Percentiles rank a stretch among this genome's conserved stretches.
These are phyloP conservation scores for Zosterops pallidus DNA, from an alignment of 2,113 vertebrate genomes.

Conservation along the genomic window DNA sequence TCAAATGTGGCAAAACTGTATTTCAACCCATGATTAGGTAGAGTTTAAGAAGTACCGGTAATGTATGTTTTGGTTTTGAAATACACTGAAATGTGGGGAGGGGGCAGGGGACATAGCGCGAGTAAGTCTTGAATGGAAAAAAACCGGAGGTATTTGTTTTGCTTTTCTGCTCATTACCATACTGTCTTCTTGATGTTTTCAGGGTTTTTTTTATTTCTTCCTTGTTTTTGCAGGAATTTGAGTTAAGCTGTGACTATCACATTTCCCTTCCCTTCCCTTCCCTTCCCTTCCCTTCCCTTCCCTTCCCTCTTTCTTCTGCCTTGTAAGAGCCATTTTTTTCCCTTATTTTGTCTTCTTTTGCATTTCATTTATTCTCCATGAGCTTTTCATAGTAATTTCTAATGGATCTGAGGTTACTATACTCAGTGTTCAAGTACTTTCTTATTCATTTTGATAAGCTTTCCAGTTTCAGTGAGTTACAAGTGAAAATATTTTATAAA, in stretches of 20 bases:
- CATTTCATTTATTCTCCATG: not conserved
- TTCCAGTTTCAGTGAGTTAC: not conserved
- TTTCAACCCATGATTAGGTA: not conserved
- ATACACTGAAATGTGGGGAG: accelerated
- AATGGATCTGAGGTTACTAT: not conserved
- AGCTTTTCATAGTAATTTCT: not conserved
- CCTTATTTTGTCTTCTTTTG: not conserved
- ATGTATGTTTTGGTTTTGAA: not conserved
- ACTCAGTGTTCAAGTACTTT: not conserved
- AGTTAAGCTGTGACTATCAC: not conserved
- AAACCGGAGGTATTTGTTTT: not conserved
- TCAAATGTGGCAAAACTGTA: not conserved
- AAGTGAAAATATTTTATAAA: not conserved
- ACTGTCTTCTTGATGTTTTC: not conserved
- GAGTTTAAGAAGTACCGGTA: not conserved
- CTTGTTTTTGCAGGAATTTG: not conserved
- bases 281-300: too few relatives aligned
- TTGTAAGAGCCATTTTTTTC: not conserved
- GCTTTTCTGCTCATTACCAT: not conserved
- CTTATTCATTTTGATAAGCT: not conserved
- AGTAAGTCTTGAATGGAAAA: not conserved
- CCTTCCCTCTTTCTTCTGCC: too few relatives aligned
- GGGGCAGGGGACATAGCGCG: accelerated
- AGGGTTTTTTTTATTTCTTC: not conserved
- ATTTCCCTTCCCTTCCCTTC: not conserved